Conservation (phyloP, 2,797 vertebrate species). For the Apogon talboti region DNA sequence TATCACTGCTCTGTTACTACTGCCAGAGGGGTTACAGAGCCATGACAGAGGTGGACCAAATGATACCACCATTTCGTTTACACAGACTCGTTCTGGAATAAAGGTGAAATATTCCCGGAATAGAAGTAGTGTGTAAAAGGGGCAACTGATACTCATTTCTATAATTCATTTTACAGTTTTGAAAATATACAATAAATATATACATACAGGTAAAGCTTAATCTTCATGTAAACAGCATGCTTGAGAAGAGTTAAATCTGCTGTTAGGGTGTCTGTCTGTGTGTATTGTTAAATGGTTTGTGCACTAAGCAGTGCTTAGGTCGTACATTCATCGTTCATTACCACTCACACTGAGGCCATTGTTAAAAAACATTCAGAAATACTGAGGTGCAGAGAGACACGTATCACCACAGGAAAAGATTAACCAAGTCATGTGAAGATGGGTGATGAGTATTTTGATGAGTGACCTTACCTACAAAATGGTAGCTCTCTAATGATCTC, state of each 20-base stretch:
- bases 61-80: no score
- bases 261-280: slow-evolving; percentile 33
- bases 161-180: neutral
- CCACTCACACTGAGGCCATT: slow-evolving; percentile 55
- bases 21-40: no score
- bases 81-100: no score
- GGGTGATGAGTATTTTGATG: neutral
- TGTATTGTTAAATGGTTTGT: slow-evolving; percentile 43
- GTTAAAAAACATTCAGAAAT: slow-evolving; percentile 39
- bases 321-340: slow-evolving; percentile 39
- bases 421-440: slow-evolving; percentile 74
- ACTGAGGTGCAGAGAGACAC: slow-evolving; percentile 13
- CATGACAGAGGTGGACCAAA: no score
- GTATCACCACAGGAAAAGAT: slow-evolving; percentile 62
- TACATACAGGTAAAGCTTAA: neutral
- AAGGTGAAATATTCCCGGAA: no score
- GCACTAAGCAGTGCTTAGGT: slow-evolving; percentile 58
- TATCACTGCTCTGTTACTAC: no score
- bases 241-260: slow-evolving; percentile 50
- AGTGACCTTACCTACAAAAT: slow-evolving; percentile 93
- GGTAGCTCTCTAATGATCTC: slow-evolving; percentile 98
- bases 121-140: no score
- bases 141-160: neutral
- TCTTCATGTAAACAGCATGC: slow-evolving; percentile 17
- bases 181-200: neutral